Evolutionary conservation across 2,797 vertebrate species (phyloP), one percentile per base, ranked within the genome.

Genomic region (Gouania willdenowi): DNA sequence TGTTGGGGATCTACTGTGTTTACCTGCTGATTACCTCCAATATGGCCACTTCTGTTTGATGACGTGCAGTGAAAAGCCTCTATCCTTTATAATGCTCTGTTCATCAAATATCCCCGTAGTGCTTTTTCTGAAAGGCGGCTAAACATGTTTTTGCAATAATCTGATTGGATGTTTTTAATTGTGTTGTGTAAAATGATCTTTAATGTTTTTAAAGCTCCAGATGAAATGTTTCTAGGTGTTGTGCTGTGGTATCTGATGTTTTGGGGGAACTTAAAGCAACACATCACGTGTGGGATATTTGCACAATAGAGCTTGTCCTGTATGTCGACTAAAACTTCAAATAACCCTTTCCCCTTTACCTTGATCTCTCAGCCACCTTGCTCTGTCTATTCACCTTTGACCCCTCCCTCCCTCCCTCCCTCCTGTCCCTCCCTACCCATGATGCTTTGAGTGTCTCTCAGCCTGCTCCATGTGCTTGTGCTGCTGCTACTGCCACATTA

Each of bases 271-370:
- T 20, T 23, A 48, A 46, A 15, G 19, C 26, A 41, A n/a, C n/a
- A 17, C 43, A 15, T 24, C 36, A 56, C 57, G 20, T 50, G 42
- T 44, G 94, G 94, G 93, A 95, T 97, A 93, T 94, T 96, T 94
- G 94, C 85, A 92, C 91, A 92, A 92, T 88, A 91, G 92, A 88
- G 88, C 90, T 87, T 84, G 87, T 89, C 82, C 83, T 89, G 83
- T 87, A 87, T 87, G 87, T 87, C 80, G 91, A 95, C 94, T 97
- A 95, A 95, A 95, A 88, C 93, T 93, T 91, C 91, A 90, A 95
- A 92, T 91, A 95, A 94, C 92, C 88, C 88, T 92, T 93, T 82
- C 93, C 89, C 93, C 90, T 89, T 88, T 88, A 90, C 88, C 90
- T 92, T 92, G 91, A 93, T 91, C 91, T 92, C 87, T 91, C 90